Base-by-base conservation (phyloP, 2,797 vertebrate species). In the Characodon lateralis region DNA sequence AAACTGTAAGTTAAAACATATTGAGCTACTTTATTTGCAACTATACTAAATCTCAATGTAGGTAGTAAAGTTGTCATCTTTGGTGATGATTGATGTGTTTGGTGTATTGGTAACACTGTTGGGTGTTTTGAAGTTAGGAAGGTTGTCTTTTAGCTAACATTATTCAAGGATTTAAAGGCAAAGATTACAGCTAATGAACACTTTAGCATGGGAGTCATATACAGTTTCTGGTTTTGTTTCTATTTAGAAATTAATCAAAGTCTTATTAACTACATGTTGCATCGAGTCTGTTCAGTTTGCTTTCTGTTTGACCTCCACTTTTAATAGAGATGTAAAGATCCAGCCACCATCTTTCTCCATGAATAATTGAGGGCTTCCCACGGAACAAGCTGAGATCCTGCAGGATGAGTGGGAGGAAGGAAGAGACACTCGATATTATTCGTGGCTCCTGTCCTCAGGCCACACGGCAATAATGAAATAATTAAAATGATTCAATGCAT, bases 281-380 rank as follows among this genome's bases (percentile, higher is more conserved):
- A 76, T 82, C 82, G 82, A 71, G 80, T 83, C 51, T 73, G 43
- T 78, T 88, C 71, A 46, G 73, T 76, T 58, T 75, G 43, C 73
- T 85, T 77, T 78, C 77, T 87, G 31, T 78, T 86, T 87, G 87
- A 92, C 87, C 87, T 92, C 89, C 81, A 86, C 83, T 89, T 88
- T 90, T 90, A 90, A 89, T 87, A 85, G 78, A 90, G 84, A 73
- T 80, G 83, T 85, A 89, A 87, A 83, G 84, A 85, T 83, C 79
- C 61, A 84, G 83, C 82, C 83, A 78, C 83, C 77, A 76, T 90
- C 86, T 70, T 87, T 28, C 61, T 55, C 78, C 46, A 87, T 91
- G 87, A 93, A 92, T 94, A 93, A 94, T 93, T 84, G 82, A 91
- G 82, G 78, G 71, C 80, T 88, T 91, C 86, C 86, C 39, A 66